Percentiles rank a stretch among this genome's conserved stretches.
Conservation (phyloP, 2,113 vertebrate genomes). For the Gopherus evgoodei region DNA sequence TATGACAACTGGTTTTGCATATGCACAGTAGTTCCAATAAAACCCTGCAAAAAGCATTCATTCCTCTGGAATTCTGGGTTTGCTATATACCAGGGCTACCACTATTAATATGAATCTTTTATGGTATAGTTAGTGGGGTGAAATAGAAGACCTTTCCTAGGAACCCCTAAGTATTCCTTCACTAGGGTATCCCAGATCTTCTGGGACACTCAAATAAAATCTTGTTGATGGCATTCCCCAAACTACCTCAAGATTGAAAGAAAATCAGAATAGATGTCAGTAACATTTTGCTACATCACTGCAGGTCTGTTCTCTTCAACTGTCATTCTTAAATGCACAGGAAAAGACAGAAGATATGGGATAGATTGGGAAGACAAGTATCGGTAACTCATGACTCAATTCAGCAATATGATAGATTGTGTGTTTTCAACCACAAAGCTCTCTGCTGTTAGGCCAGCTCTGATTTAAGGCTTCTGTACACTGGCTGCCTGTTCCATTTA, state of each 20-base stretch:
- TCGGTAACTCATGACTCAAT: background rate
- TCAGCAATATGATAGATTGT: background rate
- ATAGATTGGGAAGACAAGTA: background rate
- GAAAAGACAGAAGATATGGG: background rate
- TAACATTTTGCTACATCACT: background rate
- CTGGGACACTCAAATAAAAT: background rate
- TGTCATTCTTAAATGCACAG: background rate
- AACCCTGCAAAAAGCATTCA: background rate
- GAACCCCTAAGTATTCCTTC: background rate
- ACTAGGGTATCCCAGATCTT: background rate
- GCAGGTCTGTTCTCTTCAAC: background rate
- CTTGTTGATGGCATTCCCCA: background rate
- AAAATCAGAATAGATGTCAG: background rate
- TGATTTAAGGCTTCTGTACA: background rate
- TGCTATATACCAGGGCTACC: background rate
- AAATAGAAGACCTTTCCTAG: background rate
- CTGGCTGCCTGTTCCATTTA: background rate
- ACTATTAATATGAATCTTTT: background rate
- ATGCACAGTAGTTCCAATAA: background rate
- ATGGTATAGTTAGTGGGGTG: background rate
- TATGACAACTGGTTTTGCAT: background rate
- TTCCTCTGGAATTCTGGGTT: background rate
- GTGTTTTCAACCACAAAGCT: background rate
- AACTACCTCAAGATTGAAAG: background rate
- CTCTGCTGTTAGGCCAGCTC: background rate